Evolutionary conservation across 2,113 vertebrate species (phyloP), one percentile per base, ranked within the genome.

Genomic region (Equus quagga): DNA sequence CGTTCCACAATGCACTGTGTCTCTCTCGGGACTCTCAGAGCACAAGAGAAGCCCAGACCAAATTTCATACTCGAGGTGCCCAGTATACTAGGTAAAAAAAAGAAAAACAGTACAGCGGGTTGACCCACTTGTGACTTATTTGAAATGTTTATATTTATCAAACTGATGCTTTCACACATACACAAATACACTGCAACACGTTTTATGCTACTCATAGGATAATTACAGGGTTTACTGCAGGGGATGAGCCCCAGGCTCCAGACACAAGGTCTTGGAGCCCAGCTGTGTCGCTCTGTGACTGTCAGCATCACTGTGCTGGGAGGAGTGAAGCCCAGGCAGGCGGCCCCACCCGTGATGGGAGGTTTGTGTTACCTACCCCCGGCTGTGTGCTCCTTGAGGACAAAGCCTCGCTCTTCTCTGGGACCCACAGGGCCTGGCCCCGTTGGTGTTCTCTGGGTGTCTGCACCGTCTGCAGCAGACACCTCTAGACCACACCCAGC

Each of bases 381-480:
- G 18, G 18, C 46, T 49, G 24, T 12, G 36, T 0, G 0, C 12
- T 72, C 28, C 24, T 67, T 15, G 64, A 85, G 8, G 46, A 51
- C 67, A 44, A 51, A 82, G 83, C 41, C 67, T 31, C 1, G 8
- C 8, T 44, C 62, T 41, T 46, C 89, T 44, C 69, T 36, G 33
- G 21, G 58, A 5, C 28, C 9, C 80, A 36, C 46, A 8, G 36
- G 17, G 15, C 26, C 44, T 33, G 72, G 28, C 14, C 41, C 24
- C 1, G 0, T 31, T 4, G 11, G 4, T n/a, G 31, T 31, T 49
- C 36, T 8, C 0, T 6, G 15, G 12, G 51, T 1, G 6, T 54
- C 75, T n/a, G 49, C 26, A 17, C n/a, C 79, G 6, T 51, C 49
- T 33, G 23, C 6, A 0, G 13, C 12, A 12, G 28, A 23, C 4